A percentile compares a stretch with the other conserved stretches of the same genome.
phyloP scores from a whole-genome alignment of 2,888 invertebrate genomes.

The Rhogogaster chlorosoma region DNA sequence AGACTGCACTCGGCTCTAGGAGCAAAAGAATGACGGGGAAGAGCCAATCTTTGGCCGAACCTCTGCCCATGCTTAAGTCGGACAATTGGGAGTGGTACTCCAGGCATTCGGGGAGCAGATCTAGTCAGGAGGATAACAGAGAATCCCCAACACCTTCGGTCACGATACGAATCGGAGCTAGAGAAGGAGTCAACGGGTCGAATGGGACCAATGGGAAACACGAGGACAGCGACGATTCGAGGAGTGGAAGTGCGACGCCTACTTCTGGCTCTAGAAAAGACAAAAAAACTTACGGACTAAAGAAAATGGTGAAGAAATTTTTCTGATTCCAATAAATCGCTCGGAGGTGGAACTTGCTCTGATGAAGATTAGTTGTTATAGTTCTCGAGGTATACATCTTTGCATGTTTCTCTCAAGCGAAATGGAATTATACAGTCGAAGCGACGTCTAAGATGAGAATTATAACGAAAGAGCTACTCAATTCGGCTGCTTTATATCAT shows the following conservation, averaged over 20 bases:
- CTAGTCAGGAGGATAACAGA: constrained; percentile 60
- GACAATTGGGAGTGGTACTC: constrained; percentile 73
- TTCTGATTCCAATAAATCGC: constrained; percentile 81
- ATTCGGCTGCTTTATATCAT: neutral
- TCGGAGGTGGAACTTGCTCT: neutral
- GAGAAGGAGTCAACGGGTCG: constrained; percentile 52
- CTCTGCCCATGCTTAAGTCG: constrained; percentile 67
- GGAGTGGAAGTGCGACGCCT: constrained; percentile 66
- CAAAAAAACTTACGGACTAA: constrained; percentile 85
- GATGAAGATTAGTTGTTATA: neutral
- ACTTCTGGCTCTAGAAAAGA: constrained; percentile 77
- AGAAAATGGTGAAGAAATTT: constrained; percentile 89
- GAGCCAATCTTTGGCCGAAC: constrained; percentile 56
- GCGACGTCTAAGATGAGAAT: constrained; percentile 5
- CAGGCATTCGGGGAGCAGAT: constrained; percentile 61
- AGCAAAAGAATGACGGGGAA: constrained; percentile 68
- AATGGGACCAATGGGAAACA: constrained; percentile 59
- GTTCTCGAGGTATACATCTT: neutral
- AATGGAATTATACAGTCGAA: neutral
- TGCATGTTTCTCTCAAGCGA: neutral
- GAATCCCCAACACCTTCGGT: constrained; percentile 64
- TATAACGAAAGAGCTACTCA: neutral
- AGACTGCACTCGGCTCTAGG: constrained; percentile 77
- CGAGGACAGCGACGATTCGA: constrained; percentile 71
- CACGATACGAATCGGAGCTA: constrained; percentile 56